phyloP scores from a whole-genome alignment of 1,140 invertebrate species.

The Ips nitidus region DNA sequence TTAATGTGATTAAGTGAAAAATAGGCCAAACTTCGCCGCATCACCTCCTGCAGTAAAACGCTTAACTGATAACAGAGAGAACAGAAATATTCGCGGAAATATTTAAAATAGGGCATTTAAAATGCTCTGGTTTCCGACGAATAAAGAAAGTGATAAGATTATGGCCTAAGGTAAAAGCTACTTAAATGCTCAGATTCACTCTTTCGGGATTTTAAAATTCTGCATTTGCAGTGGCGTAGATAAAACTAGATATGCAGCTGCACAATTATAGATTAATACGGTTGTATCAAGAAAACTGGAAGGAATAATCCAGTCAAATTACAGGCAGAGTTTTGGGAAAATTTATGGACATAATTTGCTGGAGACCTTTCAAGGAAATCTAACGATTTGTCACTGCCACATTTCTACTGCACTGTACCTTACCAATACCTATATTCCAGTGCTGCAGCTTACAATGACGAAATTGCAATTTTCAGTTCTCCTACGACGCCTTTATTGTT shows the following conservation, averaged over 20 bases:
- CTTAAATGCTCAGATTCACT: slow-evolving; percentile 32
- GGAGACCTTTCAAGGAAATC: slow-evolving; percentile 1
- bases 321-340: not conserved
- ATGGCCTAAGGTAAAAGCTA: slow-evolving; percentile 33
- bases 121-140: slow-evolving; percentile 29
- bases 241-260: not conserved
- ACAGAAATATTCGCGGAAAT: slow-evolving; percentile 12
- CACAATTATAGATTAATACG: not conserved
- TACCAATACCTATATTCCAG: slow-evolving; percentile 31
- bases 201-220: slow-evolving; percentile 26
- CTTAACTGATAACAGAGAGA: not conserved
- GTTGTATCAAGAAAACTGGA: slow-evolving; percentile 1
- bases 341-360: slow-evolving; percentile 21
- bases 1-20: not conserved
- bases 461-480: slow-evolving; percentile 45
- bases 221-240: slow-evolving; percentile 16
- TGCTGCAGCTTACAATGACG: slow-evolving; percentile 26
- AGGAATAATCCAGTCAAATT: slow-evolving; percentile 10
- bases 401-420: slow-evolving; percentile 28
- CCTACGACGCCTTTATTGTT: slow-evolving; percentile 43
- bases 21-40: not conserved
- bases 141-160: slow-evolving; percentile 35
- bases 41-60: not conserved
- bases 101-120: slow-evolving; percentile 31
- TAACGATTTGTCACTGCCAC: slow-evolving; percentile 17